A percentile compares a stretch with the other conserved stretches of the same genome.
These are phyloP conservation scores for Silurus glanis DNA, from an alignment of 2,113 vertebrate species.

Conservation along the genomic window DNA sequence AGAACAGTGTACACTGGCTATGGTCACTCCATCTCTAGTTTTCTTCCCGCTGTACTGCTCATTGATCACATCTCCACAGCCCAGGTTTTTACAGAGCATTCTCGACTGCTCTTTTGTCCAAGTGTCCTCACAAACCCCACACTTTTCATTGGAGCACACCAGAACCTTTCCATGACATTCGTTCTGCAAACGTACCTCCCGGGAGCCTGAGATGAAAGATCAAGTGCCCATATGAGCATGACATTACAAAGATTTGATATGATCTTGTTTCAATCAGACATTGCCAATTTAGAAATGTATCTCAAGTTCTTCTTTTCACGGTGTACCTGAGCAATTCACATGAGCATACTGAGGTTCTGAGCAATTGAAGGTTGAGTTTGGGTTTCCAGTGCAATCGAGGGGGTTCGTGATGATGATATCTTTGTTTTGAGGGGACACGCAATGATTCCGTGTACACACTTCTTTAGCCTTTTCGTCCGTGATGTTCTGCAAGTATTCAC, in stretches of 20 bases:
- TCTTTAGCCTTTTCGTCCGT: background rate
- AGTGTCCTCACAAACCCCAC: slow-evolving; percentile 49
- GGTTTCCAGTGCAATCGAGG: background rate
- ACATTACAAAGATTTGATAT: background rate
- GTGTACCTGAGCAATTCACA: slow-evolving; percentile 20
- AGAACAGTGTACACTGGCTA: slow-evolving; percentile 45
- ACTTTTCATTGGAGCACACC: rapidly evolving
- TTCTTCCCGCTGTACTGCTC: rapidly evolving
- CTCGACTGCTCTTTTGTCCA: background rate
- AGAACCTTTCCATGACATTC: slow-evolving; percentile 60
- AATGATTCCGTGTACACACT: slow-evolving; percentile 57
- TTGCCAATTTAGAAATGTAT: too few relatives aligned
- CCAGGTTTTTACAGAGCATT: slow-evolving; percentile 49
- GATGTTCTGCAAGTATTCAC: rapidly evolving
- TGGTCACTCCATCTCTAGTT: rapidly evolving
- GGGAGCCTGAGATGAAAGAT: slow-evolving; percentile 42
- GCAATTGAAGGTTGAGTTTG: background rate
- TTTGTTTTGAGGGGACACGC: background rate
- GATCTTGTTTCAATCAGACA: too few relatives aligned
- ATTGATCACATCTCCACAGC: slow-evolving; percentile 34
- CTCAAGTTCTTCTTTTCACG: too few relatives aligned
- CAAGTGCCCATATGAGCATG: background rate
- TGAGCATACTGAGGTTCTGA: background rate
- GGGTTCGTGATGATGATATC: background rate
- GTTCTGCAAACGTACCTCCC: background rate